Evolutionary conservation across 1,140 invertebrate genomes (phyloP).

Genomic region (Forficula auricularia): DNA sequence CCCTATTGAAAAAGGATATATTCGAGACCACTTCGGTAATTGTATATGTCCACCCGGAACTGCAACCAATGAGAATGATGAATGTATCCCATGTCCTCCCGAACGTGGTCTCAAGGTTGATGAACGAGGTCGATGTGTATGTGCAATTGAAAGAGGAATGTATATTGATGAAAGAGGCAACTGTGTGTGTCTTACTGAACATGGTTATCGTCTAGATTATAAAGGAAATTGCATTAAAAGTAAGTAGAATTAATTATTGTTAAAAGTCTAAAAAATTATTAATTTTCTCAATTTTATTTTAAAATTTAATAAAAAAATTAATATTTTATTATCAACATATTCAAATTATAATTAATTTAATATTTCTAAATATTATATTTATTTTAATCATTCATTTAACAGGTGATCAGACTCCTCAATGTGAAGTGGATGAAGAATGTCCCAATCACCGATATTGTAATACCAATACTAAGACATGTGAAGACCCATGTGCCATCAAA

Average conservation of each 20-base stretch:
- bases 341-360: too few relatives aligned
- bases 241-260: constrained; percentile 13
- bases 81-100: constrained; percentile 51
- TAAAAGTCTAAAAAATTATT: not conserved
- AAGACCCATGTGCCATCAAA: constrained; percentile 51
- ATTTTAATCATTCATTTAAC: not conserved
- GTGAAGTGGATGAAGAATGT: constrained; percentile 55
- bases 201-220: constrained; percentile 45
- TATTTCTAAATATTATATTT: not conserved
- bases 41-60: constrained; percentile 58
- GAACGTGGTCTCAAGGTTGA: constrained; percentile 56
- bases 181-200: constrained; percentile 55
- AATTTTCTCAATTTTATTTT: not conserved
- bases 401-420: constrained; percentile 31
- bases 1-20: constrained; percentile 48
- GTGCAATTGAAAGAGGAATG: constrained; percentile 53
- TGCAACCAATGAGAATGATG: constrained; percentile 53
- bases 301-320: constrained; percentile 1
- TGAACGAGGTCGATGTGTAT: constrained; percentile 58
- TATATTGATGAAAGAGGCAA: constrained; percentile 54
- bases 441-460: constrained; percentile 58
- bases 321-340: not conserved
- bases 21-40: constrained; percentile 45
- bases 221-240: constrained; percentile 44
- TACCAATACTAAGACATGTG: constrained; percentile 43